phyloP scores from a whole-genome alignment of 2,797 vertebrate genomes.

The Alosa sapidissima region DNA sequence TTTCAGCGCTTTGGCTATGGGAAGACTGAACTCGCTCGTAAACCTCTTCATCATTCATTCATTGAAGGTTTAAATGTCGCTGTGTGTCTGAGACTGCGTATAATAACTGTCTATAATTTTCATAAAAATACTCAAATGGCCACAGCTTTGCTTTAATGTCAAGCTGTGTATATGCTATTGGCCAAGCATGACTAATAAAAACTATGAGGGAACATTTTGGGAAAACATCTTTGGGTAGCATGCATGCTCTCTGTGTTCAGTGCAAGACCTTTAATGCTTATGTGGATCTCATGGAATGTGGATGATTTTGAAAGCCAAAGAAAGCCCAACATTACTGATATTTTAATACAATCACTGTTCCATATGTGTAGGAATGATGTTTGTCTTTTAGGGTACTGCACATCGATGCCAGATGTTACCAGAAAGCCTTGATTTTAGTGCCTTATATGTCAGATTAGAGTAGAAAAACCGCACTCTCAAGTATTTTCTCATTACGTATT shows the following conservation, averaged over 20 bases:
- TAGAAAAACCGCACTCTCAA: too few species aligned
- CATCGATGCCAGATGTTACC: background rate
- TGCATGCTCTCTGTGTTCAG: background rate
- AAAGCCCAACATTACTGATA: background rate
- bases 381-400: background rate
- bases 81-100: constrained; percentile 2
- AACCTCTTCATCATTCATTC: background rate
- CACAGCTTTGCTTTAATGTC: background rate
- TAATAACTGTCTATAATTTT: background rate
- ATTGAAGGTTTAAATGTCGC: background rate
- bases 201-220: constrained; percentile 1
- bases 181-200: background rate
- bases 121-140: background rate
- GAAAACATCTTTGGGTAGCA: background rate
- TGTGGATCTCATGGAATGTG: background rate
- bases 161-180: constrained; percentile 1
- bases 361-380: background rate
- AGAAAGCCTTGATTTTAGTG: background rate
- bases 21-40: background rate
- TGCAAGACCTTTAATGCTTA: background rate
- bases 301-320: background rate
- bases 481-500: too few species aligned
- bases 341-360: background rate
- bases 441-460: background rate
- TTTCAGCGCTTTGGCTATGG: background rate